Base-by-base conservation (phyloP, 2,113 vertebrate genomes). In the Lonchura striata region DNA sequence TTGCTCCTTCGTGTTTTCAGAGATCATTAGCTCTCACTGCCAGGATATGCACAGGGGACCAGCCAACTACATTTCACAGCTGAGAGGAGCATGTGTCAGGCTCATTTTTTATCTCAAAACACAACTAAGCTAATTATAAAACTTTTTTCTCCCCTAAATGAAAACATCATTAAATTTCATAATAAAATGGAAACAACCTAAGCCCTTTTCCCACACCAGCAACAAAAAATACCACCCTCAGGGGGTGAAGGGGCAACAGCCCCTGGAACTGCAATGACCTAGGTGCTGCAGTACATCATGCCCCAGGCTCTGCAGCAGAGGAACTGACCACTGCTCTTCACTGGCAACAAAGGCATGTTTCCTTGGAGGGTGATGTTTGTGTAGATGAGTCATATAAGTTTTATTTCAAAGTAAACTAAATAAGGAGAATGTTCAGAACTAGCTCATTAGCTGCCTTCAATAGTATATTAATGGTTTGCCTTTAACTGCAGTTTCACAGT, bases 121-220 rank as follows among this genome's bases (percentile, higher is more conserved):
- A 65, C 21, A 65, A 35, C 41, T 74, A 24, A 21, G 14, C 4
- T 39, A 52, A 39, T 60, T 64, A 23, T 77, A 69, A 60, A 80
- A 27, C 7, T 9, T 8, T 8, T 9, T 9, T 6, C 1, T 5
- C 4, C 7, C 11, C 3, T 10, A 35, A 64, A 68, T 19, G 27
- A 54, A 60, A 30, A 39, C 2, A 28, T 16, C 13, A n/a, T 52
- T 44, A 24, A 10, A 61, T 24, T 52, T 16, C 11, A n/a, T 15
- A 52, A 54, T 41, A 31, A 81, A 82, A 71, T 19, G 4, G 15
- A 88, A 88, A 31, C 12, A 17, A 70, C 22, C 22, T 61, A 71
- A 68, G 39, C 23, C 16, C 10, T 75, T 86, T 25, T 81, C 35
- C 57, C 27, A 44, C 17, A 30, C 10, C 21, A 35, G 9, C n/a